These are phyloP conservation scores for Corvus cornix DNA, from an alignment of 2,113 vertebrate genomes.

Conservation along the genomic window DNA sequence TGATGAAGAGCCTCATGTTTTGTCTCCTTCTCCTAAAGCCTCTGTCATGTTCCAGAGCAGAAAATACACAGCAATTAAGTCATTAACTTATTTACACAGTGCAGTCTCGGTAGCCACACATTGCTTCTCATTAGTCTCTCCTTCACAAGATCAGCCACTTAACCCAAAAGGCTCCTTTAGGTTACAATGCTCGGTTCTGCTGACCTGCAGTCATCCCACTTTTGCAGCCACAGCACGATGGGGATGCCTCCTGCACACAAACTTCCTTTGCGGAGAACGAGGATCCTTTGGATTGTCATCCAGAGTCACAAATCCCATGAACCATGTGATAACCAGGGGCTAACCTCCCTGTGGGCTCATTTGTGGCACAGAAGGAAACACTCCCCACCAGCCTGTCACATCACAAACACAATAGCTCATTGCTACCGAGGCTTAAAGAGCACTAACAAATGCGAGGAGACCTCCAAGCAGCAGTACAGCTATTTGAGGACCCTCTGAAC, in stretches of 20 bases:
- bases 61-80: neutral
- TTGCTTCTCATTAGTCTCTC: neutral
- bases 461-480: neutral
- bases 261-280: too few species aligned
- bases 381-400: neutral
- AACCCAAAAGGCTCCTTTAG: neutral
- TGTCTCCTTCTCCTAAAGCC: neutral
- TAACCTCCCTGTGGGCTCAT: rapidly evolving
- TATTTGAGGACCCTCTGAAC: neutral
- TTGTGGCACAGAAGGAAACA: neutral
- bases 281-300: neutral
- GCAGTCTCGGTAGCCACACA: neutral
- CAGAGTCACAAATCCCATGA: neutral
- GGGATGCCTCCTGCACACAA: neutral
- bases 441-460: neutral
- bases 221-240: neutral
- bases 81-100: neutral
- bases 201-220: neutral
- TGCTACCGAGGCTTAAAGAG: neutral
- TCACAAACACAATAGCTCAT: rapidly evolving
- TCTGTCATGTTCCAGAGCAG: neutral
- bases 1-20: neutral
- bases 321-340: rapidly evolving
- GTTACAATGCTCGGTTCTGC: neutral
- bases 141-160: neutral